These are phyloP conservation scores for Siniperca knerii DNA, from an alignment of 2,113 vertebrate species.

Conservation along the genomic window DNA sequence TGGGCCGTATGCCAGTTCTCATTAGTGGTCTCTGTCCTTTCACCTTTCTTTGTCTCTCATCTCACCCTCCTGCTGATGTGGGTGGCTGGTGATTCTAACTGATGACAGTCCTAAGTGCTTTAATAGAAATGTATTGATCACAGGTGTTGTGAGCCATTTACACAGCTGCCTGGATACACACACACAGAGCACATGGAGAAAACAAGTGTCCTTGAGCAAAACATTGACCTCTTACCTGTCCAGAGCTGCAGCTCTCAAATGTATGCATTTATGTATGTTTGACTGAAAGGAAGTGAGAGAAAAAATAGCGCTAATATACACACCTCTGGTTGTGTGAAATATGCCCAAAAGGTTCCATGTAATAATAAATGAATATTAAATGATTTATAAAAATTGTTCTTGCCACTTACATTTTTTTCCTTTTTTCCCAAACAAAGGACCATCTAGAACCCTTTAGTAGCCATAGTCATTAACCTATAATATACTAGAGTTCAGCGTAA, in stretches of 20 bases:
- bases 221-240: conserved; percentile 8
- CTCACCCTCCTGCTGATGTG: conserved; percentile 49
- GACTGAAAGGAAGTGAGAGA: neutral
- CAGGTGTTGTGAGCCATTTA: conserved; percentile 61
- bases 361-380: conserved; percentile 17
- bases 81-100: conserved; percentile 64
- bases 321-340: neutral
- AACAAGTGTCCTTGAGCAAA: conserved; percentile 45
- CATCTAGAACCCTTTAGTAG: neutral
- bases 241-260: neutral
- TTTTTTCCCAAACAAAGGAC: neutral
- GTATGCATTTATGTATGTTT: neutral
- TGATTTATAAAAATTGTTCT: neutral
- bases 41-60: conserved; percentile 65
- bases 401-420: neutral
- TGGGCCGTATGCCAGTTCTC: conserved; percentile 66
- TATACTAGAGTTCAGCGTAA: neutral
- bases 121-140: conserved; percentile 82
- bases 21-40: conserved; percentile 75
- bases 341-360: neutral
- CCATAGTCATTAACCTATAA: neutral
- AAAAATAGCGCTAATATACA: neutral
- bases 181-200: neutral
- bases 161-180: conserved; percentile 37
- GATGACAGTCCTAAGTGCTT: conserved; percentile 77